Evolutionary conservation across 2,888 invertebrate species (phyloP), one percentile per base, ranked within the genome.

Genomic region (Tachystola acroxantha): DNA sequence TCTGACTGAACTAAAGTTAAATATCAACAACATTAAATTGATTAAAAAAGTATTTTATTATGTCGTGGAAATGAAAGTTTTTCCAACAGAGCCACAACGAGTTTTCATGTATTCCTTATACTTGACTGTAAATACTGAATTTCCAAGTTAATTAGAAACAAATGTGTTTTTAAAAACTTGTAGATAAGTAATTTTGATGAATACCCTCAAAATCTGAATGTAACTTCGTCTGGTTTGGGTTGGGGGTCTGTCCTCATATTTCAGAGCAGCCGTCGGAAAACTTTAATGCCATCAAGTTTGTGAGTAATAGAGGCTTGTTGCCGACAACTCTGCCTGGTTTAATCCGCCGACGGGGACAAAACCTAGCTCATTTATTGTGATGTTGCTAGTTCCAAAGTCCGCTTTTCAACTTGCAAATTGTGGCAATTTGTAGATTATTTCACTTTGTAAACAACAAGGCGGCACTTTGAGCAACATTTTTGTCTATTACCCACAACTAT

Each of bases 241-340:
- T 47, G 36, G 44, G 41, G 42, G 45, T 42, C 44, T 47, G 51
- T 63, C 55, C 60, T 71, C 66, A 75, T 72, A 75, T 74, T 74
- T 76, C 46, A 48, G 40, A 34, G 35, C 63, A 61, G 53, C 43
- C 48, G 50, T 51, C 54, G 54, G 53, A 60, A 67, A 77, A 76
- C 65, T 77, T 75, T 70, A 69, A 70, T 63, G 64, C 59, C 57
- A 57, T 64, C 62, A 67, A 77, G 62, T 76, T 76, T 64, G 53
- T 64, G 65, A 69, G 69, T 69, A 69, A 74, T 71, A 70, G 71
- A 60, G 53, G 59, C 68, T 62, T 61, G 67, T 59, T 61, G 61
- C 52, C 56, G 53, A 62, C 61, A 57, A 56, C 50, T 56, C 54
- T 49, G 54, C 55, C 56, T 52, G 54, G 57, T 54, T 62, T 66